Percentiles rank a stretch among this genome's conserved stretches.
Conservation (phyloP, 2,113 vertebrate genomes). For the Cebidichthys violaceus region DNA sequence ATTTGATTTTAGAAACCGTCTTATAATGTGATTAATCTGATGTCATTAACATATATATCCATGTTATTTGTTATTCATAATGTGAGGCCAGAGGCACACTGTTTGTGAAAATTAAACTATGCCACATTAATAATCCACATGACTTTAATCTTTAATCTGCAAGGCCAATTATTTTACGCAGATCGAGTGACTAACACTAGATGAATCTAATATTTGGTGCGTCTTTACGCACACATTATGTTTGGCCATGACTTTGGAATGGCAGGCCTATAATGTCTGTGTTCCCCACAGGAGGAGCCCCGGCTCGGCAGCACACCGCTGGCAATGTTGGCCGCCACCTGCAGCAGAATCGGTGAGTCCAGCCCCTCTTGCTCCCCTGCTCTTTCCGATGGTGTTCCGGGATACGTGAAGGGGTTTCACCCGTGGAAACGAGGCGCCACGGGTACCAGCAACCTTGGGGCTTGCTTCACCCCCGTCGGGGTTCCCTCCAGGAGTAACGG, state of each 20-base stretch:
- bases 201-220: not conserved
- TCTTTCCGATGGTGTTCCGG: slow-evolving; percentile 87
- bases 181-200: not conserved
- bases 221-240: slow-evolving; percentile 39
- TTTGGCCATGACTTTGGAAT: not conserved
- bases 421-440: slow-evolving; percentile 89
- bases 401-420: slow-evolving; percentile 91
- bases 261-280: not conserved
- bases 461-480: slow-evolving; percentile 82
- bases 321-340: slow-evolving; percentile 96
- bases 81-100: not conserved
- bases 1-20: not conserved
- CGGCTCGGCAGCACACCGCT: slow-evolving; percentile 93
- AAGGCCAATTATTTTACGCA: not conserved
- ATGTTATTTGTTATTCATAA: not conserved
- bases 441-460: slow-evolving; percentile 83
- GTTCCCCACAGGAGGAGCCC: slow-evolving; percentile 90
- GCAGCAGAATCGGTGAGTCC: slow-evolving; percentile 94
- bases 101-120: not conserved
- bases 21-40: not conserved
- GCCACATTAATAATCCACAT: not conserved
- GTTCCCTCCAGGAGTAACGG: slow-evolving; percentile 82
- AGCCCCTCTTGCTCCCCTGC: slow-evolving; percentile 87
- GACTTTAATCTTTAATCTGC: not conserved
- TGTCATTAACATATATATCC: not conserved